Conservation (phyloP, 2,888 invertebrate species). For the Eristalinus aeneus region DNA sequence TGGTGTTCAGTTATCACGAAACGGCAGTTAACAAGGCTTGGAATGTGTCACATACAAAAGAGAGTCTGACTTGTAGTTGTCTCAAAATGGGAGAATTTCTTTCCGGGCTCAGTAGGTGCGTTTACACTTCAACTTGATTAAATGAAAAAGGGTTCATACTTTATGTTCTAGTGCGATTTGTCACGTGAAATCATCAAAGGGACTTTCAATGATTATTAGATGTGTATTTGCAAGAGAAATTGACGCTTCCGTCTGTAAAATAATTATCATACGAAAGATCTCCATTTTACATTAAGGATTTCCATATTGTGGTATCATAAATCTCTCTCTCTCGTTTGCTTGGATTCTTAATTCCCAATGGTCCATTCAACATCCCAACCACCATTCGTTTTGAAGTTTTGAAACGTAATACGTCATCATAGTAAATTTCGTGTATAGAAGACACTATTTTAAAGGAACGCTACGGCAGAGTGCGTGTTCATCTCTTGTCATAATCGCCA, state of each 20-base stretch:
- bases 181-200: no score
- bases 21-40: background rate
- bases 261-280: no score
- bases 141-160: background rate
- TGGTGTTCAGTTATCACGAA: background rate
- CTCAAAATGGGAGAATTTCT: background rate
- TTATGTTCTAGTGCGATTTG: no score
- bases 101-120: background rate
- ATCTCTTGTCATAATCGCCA: constrained; percentile 18
- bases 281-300: no score
- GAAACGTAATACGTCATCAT: background rate
- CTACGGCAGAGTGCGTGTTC: constrained; percentile 10
- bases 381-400: background rate
- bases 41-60: background rate
- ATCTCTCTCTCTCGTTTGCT: background rate
- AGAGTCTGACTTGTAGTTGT: background rate
- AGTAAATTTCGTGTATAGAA: background rate
- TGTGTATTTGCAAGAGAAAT: no score
- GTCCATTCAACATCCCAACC: background rate
- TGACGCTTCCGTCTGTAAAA: no score
- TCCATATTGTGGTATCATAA: no score
- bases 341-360: background rate
- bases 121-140: background rate
- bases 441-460: background rate
- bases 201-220: no score